phyloP scores from a whole-genome alignment of 2,113 vertebrate species.

The Melanerpes formicivorus region DNA sequence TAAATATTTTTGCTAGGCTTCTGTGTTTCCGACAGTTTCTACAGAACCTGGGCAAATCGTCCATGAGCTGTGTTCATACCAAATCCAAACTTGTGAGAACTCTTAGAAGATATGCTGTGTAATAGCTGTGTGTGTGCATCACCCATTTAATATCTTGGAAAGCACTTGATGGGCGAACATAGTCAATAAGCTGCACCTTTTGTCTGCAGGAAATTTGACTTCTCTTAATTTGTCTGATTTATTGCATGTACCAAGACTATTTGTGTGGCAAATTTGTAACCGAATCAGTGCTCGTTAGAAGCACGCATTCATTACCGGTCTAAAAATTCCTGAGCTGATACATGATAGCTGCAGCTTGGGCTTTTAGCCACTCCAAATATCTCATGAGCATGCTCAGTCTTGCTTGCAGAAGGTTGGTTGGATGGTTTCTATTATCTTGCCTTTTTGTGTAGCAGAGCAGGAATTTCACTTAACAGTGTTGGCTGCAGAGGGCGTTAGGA shows the following conservation, averaged over 20 bases:
- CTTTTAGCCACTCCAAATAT: neutral
- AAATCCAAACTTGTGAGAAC: neutral
- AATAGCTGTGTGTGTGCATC: accelerated
- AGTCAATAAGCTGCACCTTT: neutral
- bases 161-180: neutral
- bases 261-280: neutral
- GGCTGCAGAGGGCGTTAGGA: neutral
- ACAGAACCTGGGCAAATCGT: neutral
- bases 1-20: neutral
- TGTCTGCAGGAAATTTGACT: neutral
- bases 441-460: neutral
- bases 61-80: neutral
- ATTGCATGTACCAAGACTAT: neutral
- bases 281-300: neutral
- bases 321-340: neutral
- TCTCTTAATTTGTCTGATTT: neutral
- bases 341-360: neutral
- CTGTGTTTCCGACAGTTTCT: neutral
- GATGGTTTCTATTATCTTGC: neutral
- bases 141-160: neutral
- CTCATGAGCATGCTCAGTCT: neutral
- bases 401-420: neutral
- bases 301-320: neutral
- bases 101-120: too few species aligned
- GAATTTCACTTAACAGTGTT: neutral